Percentiles rank a stretch among this genome's conserved stretches.
These are phyloP conservation scores for Smittia aterrima DNA, from an alignment of 2,888 invertebrate genomes.

Conservation along the genomic window DNA sequence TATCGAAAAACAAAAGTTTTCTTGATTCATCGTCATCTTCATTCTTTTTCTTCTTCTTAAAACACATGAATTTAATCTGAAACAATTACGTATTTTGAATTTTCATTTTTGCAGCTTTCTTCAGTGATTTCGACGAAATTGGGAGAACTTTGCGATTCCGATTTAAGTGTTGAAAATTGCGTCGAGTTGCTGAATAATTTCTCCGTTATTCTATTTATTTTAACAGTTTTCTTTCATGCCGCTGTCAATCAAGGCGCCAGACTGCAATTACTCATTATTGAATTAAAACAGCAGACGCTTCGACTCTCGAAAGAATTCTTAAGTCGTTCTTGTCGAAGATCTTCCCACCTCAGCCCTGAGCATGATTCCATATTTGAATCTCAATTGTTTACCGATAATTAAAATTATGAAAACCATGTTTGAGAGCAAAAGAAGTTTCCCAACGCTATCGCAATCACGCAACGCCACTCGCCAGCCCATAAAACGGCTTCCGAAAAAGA, in stretches of 20 bases:
- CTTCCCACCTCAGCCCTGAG: not conserved
- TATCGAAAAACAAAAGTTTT: not conserved
- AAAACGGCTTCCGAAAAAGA: not conserved
- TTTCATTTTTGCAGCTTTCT: not conserved
- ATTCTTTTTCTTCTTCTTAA: not conserved
- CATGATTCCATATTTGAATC: too few relatives aligned
- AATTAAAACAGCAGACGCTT: too few relatives aligned
- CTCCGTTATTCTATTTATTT: too few relatives aligned
- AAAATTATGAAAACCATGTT: not conserved
- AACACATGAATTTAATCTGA: not conserved
- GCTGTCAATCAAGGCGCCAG: too few relatives aligned
- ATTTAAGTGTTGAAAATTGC: too few relatives aligned
- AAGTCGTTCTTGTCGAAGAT: not conserved
- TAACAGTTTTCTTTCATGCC: too few relatives aligned
- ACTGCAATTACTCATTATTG: too few relatives aligned
- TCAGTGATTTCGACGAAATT: not conserved
- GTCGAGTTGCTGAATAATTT: too few relatives aligned
- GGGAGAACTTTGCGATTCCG: not conserved
- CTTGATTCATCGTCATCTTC: too few relatives aligned
- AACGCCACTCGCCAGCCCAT: not conserved
- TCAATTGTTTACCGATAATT: not conserved
- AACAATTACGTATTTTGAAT: conserved; percentile 10
- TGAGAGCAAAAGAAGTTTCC: not conserved
- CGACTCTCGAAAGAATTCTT: not conserved
- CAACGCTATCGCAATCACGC: not conserved